Base-by-base conservation (phyloP, 1,140 invertebrate genomes). In the Mercenaria mercenaria region DNA sequence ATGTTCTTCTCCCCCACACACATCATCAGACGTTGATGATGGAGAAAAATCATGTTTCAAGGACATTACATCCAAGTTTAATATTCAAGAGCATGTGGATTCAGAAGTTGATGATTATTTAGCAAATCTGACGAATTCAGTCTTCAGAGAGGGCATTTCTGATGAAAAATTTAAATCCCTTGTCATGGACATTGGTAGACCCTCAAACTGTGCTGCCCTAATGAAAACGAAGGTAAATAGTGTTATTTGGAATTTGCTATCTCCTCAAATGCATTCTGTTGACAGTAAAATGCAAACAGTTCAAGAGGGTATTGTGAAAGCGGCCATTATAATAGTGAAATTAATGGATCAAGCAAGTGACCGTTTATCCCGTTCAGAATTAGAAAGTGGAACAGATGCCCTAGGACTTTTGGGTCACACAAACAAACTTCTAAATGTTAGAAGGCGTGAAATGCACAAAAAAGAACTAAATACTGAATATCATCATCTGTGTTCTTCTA, bases 161-260 rank as follows among this genome's bases (percentile, higher is more conserved):
- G 23, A 10, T 64, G 61, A 26, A 13, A 64, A n/a, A 13, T 64
- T 64, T 64, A 13, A 64, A 64, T 13, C 8, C n/a, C 6, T 64
- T 64, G 61, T 79, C 20, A 79, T 20, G 18, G 76, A 79, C 43
- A 79, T 41, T 79, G 76, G 39, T 43, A 29, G 76, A 10, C 76
- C 26, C 8, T 4, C 26, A 20, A 79, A 79, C 32, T 47, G 37
- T 79, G 76, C 8, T 11, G 76, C 39, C 15, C n/a, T 79, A 43
- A 6, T 18, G 6, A 39, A 29, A 23, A 61, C 52, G 59, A 47
- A 47, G n/a, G 50, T 52, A 15, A 81, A 81, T 59, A 20, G 41
- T 11, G 2, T 69, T 37, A 29, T 83, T 29, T 83, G 81, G 81
- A 50, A 83, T 32, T 2, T 29, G 6, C 32, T 83, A 4, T 64